phyloP scores from a whole-genome alignment of 2,797 vertebrate species.

The Catharus ustulatus region DNA sequence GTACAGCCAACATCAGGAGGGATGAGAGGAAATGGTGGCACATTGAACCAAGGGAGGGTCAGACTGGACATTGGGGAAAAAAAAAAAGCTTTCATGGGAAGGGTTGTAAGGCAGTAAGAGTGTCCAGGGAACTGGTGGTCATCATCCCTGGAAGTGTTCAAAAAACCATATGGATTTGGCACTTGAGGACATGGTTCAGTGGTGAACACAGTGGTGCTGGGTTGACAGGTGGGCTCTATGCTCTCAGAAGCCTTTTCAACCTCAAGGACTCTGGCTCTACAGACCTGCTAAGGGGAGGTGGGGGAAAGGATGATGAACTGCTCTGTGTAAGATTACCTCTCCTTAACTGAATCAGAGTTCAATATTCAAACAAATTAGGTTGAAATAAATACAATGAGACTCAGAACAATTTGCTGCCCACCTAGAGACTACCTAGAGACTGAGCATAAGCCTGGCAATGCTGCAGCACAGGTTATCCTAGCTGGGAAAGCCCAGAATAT shows the following conservation, averaged over 20 bases:
- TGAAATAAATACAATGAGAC: neutral
- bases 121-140: neutral
- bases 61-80: neutral
- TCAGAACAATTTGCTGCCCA: neutral
- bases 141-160: neutral
- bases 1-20: neutral
- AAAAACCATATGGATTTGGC: neutral
- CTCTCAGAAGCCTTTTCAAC: neutral
- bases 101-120: neutral
- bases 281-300: neutral
- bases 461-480: neutral
- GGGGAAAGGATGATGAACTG: neutral
- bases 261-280: neutral
- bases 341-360: neutral
- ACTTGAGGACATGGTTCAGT: neutral
- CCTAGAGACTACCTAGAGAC: neutral
- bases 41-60: neutral
- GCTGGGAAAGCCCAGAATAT: neutral
- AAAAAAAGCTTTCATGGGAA: neutral
- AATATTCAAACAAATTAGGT: neutral
- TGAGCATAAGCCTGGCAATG: neutral
- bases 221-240: fast-evolving
- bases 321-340: neutral
- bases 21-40: neutral
- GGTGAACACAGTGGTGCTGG: neutral